These are phyloP conservation scores for Microcebus murinus DNA, from an alignment of 2,113 vertebrate species.

Conservation along the genomic window DNA sequence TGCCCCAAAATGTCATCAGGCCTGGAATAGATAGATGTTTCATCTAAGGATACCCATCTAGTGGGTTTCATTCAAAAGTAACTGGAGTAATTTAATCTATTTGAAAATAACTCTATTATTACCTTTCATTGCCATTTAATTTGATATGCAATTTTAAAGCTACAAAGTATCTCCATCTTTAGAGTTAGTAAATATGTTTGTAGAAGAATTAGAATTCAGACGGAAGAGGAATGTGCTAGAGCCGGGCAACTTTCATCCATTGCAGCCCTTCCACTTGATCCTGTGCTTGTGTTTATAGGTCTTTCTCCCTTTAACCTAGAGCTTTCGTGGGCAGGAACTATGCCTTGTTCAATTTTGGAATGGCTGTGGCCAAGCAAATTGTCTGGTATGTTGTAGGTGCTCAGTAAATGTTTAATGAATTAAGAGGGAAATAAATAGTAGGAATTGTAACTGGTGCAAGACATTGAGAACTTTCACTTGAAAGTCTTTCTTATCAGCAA, in stretches of 20 bases:
- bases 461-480: not conserved
- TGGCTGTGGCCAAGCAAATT: not conserved
- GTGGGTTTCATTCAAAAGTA: not conserved
- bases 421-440: not conserved
- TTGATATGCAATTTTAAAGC: not conserved
- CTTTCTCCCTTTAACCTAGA: not conserved
- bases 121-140: not conserved
- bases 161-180: not conserved
- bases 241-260: not conserved
- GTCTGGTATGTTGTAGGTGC: not conserved
- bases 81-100: not conserved
- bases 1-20: not conserved
- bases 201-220: not conserved
- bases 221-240: not conserved
- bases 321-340: not conserved
- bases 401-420: not conserved
- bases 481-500: not conserved
- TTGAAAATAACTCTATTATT: constrained; percentile 21
- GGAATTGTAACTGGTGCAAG: not conserved
- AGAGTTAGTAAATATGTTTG: not conserved
- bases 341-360: not conserved
- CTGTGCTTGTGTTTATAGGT: not conserved
- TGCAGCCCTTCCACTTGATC: not conserved
- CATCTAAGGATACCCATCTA: not conserved
- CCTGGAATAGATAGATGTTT: not conserved